phyloP scores from a whole-genome alignment of 2,888 invertebrate species.

The Leptarthrus brevirostris region DNA sequence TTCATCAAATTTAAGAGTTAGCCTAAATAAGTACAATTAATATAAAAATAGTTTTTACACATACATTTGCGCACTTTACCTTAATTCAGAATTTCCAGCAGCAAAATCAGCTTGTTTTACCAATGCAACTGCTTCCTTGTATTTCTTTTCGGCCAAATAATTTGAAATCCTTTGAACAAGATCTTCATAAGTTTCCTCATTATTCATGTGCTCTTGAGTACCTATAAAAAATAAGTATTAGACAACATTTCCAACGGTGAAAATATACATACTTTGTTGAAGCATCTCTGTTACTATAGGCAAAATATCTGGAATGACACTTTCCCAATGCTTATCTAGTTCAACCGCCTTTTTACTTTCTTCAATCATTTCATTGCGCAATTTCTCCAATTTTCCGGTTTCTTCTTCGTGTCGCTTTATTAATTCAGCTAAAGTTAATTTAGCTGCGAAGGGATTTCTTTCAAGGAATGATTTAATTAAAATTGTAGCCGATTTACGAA shows the following conservation, averaged over 20 bases:
- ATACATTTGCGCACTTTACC: slow-evolving; percentile 54
- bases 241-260: background rate
- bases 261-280: slow-evolving; percentile 57
- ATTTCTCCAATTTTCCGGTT: slow-evolving; percentile 64
- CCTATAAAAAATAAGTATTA: slow-evolving; percentile 52
- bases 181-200: slow-evolving; percentile 62
- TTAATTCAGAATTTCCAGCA: slow-evolving; percentile 62
- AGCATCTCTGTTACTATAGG: slow-evolving; percentile 62
- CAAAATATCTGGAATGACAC: slow-evolving; percentile 60
- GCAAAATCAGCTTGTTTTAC: slow-evolving; percentile 63
- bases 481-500: slow-evolving; percentile 81
- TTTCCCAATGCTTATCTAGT: slow-evolving; percentile 67
- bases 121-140: slow-evolving; percentile 61
- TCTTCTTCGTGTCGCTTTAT: slow-evolving; percentile 71
- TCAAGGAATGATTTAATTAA: slow-evolving; percentile 77
- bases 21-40: no score
- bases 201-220: slow-evolving; percentile 57
- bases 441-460: slow-evolving; percentile 87
- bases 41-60: background rate
- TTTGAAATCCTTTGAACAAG: slow-evolving; percentile 61
- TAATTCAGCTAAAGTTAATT: slow-evolving; percentile 70
- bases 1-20: slow-evolving; percentile 58
- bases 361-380: slow-evolving; percentile 69
- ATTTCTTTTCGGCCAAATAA: slow-evolving; percentile 61
- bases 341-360: slow-evolving; percentile 69